Evolutionary conservation across 1,140 invertebrate genomes (phyloP), one percentile per base, ranked within the genome.

Genomic region (Drosophila paulistorum): DNA sequence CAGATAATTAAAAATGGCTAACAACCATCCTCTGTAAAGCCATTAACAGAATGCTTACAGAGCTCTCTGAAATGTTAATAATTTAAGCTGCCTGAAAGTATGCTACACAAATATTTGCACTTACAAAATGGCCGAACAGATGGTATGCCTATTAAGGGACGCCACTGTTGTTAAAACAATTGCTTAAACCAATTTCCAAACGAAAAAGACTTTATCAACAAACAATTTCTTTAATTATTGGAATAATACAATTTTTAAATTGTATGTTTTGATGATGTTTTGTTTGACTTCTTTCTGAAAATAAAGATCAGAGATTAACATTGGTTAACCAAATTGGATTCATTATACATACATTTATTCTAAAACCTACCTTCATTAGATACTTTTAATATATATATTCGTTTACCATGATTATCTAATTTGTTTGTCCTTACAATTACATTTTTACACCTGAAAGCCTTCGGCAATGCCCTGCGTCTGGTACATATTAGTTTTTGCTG

Each of bases 81-180:
- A 30, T 30, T 1, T 30, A 10, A 4, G 35, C 65, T 54, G 83
- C 83, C 76, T 26, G 11, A 68, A 77, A 87, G 83, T 74, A 80
- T 86, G 83, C 84, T 74, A n/a, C 51, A 37, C 41, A 76, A 57
- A 39, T 65, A 11, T 35, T 3, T 5, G n/a, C 37, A 0, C 2
- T n/a, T 39, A 35, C 11, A 14, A 11, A 33, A 13, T 57, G 20
- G n/a, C 35, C n/a, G 6, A 51, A 51, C 17, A 39, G 39, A 41
- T 35, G 37, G n/a, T 9, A 13, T 35, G 23, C 7, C 13, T 11
- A 39, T 62, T 14, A 1, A 7, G 35, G 23, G 60, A 65, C 51
- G 45, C 26, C 20, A 84, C 54, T 78, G 77, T 85, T 20, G n/a
- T n/a, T n/a, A 37, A 59, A 11, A 37, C 0, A 17, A 59, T 20